Evolutionary conservation across 2,888 invertebrate species (phyloP).

Genomic region (Microdon myrmicae): DNA sequence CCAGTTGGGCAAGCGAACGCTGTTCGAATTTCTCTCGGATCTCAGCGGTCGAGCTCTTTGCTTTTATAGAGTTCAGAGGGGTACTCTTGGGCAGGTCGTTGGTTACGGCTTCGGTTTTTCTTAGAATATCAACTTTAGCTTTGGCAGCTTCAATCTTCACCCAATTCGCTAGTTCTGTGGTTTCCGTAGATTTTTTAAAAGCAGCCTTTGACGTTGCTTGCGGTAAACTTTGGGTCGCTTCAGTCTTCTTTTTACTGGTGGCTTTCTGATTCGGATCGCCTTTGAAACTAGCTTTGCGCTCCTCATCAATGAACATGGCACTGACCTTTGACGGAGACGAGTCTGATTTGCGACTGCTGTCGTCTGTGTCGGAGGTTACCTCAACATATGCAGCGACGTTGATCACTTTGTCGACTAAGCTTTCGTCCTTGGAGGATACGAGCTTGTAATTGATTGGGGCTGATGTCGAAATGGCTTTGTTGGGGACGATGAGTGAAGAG

Average conservation of each 20-base stretch:
- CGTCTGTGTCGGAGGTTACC: slow-evolving; percentile 66
- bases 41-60: slow-evolving; percentile 61
- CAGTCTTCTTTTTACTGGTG: slow-evolving; percentile 48
- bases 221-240: too few species aligned
- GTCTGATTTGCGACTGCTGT: slow-evolving; percentile 66
- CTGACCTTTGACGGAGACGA: slow-evolving; percentile 64
- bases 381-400: slow-evolving; percentile 67
- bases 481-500: slow-evolving; percentile 55
- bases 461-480: slow-evolving; percentile 52
- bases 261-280: slow-evolving; percentile 62
- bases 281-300: slow-evolving; percentile 66
- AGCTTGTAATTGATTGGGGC: slow-evolving; percentile 61
- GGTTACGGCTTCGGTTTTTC: slow-evolving; percentile 52
- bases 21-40: slow-evolving; percentile 66
- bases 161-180: slow-evolving; percentile 60
- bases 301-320: slow-evolving; percentile 67
- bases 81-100: slow-evolving; percentile 48
- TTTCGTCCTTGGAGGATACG: slow-evolving; percentile 59
- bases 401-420: slow-evolving; percentile 65
- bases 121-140: slow-evolving; percentile 52
- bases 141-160: slow-evolving; percentile 60
- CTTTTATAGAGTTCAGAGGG: slow-evolving; percentile 29
- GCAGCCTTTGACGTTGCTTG: slow-evolving; percentile 1
- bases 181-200: slow-evolving; percentile 42
- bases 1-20: slow-evolving; percentile 53